These are phyloP conservation scores for Bolinopsis microptera DNA, from an alignment of 37 sponge, comb jelly and placozoan genomes.

Conservation along the genomic window DNA sequence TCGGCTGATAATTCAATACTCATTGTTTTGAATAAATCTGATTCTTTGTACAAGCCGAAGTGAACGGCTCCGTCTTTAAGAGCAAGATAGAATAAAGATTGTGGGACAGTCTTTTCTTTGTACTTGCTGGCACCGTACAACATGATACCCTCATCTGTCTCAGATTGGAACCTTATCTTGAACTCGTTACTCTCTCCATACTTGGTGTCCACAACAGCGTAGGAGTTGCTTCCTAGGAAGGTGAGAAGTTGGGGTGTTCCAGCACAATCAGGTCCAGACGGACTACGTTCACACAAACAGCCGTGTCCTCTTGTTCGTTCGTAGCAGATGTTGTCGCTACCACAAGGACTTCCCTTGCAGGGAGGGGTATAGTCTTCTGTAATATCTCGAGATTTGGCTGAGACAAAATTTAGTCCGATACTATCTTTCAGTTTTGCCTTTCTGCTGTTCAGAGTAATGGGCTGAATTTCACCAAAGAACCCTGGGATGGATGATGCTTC, in stretches of 20 bases:
- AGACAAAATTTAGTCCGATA: background rate
- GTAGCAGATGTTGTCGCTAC: background rate
- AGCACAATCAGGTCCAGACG: background rate
- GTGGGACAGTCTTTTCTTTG: background rate
- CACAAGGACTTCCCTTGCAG: background rate
- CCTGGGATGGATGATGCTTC: background rate
- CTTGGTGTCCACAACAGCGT: background rate
- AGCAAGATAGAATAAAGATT: background rate
- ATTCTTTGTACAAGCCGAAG: background rate
- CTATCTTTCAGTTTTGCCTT: background rate
- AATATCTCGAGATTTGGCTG: background rate
- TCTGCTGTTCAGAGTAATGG: background rate
- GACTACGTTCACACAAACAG: background rate
- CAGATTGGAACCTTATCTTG: background rate
- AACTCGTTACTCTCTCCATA: constrained; percentile 1
- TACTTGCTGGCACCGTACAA: constrained; percentile 11
- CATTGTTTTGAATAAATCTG: background rate
- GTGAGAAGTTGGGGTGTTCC: background rate
- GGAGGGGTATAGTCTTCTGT: background rate
- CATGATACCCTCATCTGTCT: background rate
- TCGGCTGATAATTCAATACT: background rate
- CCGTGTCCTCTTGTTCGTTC: background rate
- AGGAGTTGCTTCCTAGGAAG: background rate
- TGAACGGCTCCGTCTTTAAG: background rate
- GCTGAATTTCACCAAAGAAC: constrained; percentile 53